Evolutionary conservation across 2,888 invertebrate genomes (phyloP).

Genomic region (Andricus curvator): DNA sequence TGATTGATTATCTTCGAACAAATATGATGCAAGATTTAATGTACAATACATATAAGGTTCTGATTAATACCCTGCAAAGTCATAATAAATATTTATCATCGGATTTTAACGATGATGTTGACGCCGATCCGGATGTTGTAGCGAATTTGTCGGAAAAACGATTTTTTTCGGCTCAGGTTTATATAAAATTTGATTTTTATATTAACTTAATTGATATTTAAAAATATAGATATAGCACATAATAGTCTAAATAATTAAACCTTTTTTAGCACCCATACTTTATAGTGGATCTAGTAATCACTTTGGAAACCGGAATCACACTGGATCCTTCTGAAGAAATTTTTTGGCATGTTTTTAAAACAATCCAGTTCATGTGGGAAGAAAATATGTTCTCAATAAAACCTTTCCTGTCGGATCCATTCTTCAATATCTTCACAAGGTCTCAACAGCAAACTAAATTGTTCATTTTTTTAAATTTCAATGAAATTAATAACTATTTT

Average conservation of each 20-base stretch:
- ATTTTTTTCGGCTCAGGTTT: not conserved
- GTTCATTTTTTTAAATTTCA: not conserved
- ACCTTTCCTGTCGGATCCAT: constrained; percentile 86
- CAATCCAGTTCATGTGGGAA: constrained; percentile 84
- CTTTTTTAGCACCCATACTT: constrained; percentile 82
- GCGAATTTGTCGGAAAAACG: not conserved
- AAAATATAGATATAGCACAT: not conserved
- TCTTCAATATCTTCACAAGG: constrained; percentile 87
- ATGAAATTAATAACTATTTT: not conserved
- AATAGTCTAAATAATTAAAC: not conserved
- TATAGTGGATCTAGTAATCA: constrained; percentile 80
- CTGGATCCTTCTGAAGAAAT: constrained; percentile 84
- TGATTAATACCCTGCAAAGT: constrained; percentile 80
- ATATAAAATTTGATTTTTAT: not conserved
- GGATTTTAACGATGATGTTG: constrained; percentile 53
- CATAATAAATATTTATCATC: constrained; percentile 81
- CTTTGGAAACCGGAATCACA: constrained; percentile 72
- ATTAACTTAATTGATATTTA: not conserved
- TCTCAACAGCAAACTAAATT: constrained; percentile 61
- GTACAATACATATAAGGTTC: constrained; percentile 82
- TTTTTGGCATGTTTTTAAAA: constrained; percentile 81
- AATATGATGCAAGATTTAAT: constrained; percentile 85
- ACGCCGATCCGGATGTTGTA: not conserved
- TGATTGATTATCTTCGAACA: constrained; percentile 86
- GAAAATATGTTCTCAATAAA: constrained; percentile 85